phyloP scores from a whole-genome alignment of 2,113 vertebrate genomes.

The Tenebrosternarchus preto region DNA sequence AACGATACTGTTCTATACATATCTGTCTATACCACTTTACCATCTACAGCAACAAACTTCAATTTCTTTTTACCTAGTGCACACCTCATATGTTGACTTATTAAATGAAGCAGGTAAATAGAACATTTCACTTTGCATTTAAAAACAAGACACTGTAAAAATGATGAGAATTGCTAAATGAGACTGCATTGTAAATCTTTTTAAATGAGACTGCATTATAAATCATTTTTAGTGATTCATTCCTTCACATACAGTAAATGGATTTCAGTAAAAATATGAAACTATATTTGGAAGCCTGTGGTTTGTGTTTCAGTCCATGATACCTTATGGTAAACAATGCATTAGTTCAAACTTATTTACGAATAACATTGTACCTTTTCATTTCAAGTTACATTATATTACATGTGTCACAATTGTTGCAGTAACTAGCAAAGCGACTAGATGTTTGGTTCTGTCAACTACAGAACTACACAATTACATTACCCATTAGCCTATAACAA shows the following conservation, averaged over 20 bases:
- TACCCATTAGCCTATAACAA: no score
- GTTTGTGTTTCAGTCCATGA: neutral
- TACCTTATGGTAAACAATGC: neutral
- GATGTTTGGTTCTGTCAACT: no score
- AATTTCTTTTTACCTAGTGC: neutral
- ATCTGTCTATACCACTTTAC: neutral
- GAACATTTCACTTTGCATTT: neutral
- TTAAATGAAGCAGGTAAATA: neutral
- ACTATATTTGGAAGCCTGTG: neutral
- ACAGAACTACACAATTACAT: no score
- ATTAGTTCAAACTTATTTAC: neutral
- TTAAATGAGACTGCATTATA: neutral
- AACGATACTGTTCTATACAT: neutral
- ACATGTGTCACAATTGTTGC: no score
- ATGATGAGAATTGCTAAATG: neutral
- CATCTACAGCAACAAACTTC: neutral
- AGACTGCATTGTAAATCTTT: neutral
- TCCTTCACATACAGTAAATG: slow-evolving; percentile 6
- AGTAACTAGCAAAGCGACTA: no score
- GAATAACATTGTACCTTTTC: neutral
- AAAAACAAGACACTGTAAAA: neutral
- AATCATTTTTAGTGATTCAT: slow-evolving; percentile 1
- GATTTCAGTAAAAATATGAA: slow-evolving; percentile 23
- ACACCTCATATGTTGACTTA: neutral
- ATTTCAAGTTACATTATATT: no score